Conservation (phyloP, 2,113 vertebrate genomes). For the Deroptyus accipitrinus region DNA sequence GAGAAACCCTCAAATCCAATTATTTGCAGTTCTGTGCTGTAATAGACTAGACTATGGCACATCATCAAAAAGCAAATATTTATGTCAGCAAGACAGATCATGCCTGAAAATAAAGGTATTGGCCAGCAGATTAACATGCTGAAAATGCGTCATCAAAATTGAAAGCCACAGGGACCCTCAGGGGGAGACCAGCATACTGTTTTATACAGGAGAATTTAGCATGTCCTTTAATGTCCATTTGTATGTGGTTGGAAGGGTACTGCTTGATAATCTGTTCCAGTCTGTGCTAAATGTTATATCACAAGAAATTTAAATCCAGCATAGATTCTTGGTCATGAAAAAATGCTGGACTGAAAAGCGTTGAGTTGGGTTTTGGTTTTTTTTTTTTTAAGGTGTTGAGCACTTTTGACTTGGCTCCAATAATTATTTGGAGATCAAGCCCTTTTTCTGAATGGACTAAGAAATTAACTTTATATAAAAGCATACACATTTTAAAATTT, state of each 20-base stretch:
- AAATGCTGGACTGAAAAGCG: background rate
- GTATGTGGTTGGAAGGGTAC: background rate
- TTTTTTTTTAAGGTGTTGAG: background rate
- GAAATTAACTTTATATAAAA: background rate
- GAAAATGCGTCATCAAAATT: background rate
- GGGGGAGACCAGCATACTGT: background rate
- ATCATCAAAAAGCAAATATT: background rate
- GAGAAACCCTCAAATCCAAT: slow-evolving; percentile 1
- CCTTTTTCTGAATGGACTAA: background rate
- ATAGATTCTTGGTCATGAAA: background rate
- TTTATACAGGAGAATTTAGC: background rate
- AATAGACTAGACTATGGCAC: background rate
- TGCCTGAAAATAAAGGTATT: background rate
- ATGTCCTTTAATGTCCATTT: background rate
- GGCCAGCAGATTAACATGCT: background rate
- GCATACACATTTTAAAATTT: background rate
- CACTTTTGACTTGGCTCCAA: background rate
- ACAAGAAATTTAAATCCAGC: background rate
- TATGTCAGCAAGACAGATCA: background rate
- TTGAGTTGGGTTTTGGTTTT: background rate
- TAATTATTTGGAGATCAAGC: background rate
- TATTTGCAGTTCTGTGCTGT: background rate
- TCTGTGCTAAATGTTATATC: background rate
- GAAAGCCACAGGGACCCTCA: background rate
- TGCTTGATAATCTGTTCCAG: background rate